A percentile compares a stretch with the other conserved stretches of the same genome.
Conservation (phyloP, 1,140 invertebrate species). For the Nephila pilipes region DNA sequence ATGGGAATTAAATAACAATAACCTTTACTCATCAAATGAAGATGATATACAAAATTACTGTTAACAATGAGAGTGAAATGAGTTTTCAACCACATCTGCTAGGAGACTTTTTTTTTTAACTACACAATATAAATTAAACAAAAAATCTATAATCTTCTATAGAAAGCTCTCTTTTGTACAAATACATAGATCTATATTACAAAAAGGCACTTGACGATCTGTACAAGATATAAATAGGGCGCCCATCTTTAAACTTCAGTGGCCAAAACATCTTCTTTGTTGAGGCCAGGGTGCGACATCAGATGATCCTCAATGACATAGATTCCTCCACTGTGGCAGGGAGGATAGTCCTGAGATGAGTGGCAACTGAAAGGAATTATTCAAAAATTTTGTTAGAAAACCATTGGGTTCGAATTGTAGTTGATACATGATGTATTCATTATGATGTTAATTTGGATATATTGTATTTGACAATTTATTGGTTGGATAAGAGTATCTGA, state of each 20-base stretch:
- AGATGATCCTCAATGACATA: slow-evolving; percentile 71
- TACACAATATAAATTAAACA: slow-evolving; percentile 75
- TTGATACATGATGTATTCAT: no score
- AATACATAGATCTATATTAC: slow-evolving; percentile 72
- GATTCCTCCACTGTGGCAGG: slow-evolving; percentile 52
- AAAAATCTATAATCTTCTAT: slow-evolving; percentile 75
- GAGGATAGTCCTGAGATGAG: slow-evolving; percentile 43
- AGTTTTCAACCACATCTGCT: slow-evolving; percentile 26
- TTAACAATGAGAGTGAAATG: slow-evolving; percentile 18
- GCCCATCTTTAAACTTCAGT: slow-evolving; percentile 69
- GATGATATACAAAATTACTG: slow-evolving; percentile 24
- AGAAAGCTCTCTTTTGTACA: slow-evolving; percentile 77
- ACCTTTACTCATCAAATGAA: slow-evolving; percentile 33
- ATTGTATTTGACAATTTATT: no score
- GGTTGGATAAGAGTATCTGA: no score
- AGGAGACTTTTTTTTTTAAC: slow-evolving; percentile 47
- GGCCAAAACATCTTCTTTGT: slow-evolving; percentile 53
- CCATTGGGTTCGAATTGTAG: no score
- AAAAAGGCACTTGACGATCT: slow-evolving; percentile 70
- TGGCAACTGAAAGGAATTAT: slow-evolving; percentile 64
- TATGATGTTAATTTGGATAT: no score
- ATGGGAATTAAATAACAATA: slow-evolving; percentile 17
- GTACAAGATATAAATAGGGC: slow-evolving; percentile 62
- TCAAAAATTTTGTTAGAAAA: neutral
- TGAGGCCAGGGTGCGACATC: neutral